Percentiles rank a stretch among this genome's conserved stretches.
These are phyloP conservation scores for Orthonyx spaldingii DNA, from an alignment of 2,113 vertebrate species.

Conservation along the genomic window DNA sequence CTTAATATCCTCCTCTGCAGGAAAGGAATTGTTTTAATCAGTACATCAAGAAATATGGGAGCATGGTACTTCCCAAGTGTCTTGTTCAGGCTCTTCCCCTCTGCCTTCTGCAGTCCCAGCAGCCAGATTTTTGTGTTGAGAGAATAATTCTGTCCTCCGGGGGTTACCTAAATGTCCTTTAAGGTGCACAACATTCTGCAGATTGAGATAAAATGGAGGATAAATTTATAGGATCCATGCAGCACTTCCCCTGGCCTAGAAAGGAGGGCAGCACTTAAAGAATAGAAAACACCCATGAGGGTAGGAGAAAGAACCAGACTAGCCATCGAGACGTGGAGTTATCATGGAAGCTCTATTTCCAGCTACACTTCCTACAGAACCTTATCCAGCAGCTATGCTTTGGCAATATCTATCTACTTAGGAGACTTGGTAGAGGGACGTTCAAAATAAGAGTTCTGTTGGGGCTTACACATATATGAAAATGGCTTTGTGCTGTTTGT, in stretches of 20 bases:
- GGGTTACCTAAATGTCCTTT: background rate
- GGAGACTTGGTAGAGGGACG: background rate
- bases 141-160: background rate
- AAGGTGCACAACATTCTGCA: background rate
- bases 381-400: background rate
- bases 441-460: background rate
- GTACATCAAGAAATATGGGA: background rate
- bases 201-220: background rate
- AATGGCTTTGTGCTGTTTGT: background rate
- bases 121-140: background rate
- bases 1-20: background rate
- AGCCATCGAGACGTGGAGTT: background rate
- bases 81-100: background rate
- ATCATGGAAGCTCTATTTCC: background rate
- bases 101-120: background rate
- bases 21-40: background rate
- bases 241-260: background rate
- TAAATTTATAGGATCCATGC: background rate
- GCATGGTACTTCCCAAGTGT: background rate
- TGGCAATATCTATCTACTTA: background rate
- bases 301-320: background rate
- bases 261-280: background rate
- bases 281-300: background rate
- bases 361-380: background rate
- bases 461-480: background rate